These are phyloP conservation scores for Drosophila elegans DNA, from an alignment of 1,140 invertebrate genomes.

Conservation along the genomic window DNA sequence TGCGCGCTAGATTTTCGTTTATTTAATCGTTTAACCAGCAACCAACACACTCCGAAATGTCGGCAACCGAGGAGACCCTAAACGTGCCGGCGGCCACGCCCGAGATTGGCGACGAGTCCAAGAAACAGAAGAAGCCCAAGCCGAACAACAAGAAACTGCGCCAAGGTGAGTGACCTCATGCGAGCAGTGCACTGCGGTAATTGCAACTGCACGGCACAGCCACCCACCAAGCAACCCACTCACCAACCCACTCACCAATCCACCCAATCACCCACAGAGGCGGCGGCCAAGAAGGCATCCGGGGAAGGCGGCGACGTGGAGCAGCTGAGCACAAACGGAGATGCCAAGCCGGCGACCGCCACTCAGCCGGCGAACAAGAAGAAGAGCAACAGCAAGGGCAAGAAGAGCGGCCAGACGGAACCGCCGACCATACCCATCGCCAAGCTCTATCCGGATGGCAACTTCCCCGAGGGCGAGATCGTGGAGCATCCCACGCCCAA, in stretches of 20 bases:
- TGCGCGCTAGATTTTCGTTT: constrained; percentile 51
- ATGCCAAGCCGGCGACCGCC: constrained; percentile 77
- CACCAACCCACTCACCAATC: background rate
- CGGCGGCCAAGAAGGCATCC: constrained; percentile 67
- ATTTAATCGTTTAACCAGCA: constrained; percentile 18
- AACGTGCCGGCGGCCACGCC: constrained; percentile 47
- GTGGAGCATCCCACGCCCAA: constrained; percentile 89
- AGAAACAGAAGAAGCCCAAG: constrained; percentile 84
- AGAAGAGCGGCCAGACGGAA: constrained; percentile 88
- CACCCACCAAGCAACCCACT: constrained; percentile 3
- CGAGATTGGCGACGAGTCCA: constrained; percentile 62
- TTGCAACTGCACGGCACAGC: constrained; percentile 9
- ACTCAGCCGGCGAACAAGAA: constrained; percentile 86
- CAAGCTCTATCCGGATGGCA: constrained; percentile 93
- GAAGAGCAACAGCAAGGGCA: constrained; percentile 91
- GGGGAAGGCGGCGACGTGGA: constrained; percentile 85
- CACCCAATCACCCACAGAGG: constrained; percentile 54
- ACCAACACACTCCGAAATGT: constrained; percentile 51
- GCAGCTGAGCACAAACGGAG: constrained; percentile 73
- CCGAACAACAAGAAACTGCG: constrained; percentile 83
- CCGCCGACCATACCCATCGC: constrained; percentile 94
- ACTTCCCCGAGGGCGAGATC: constrained; percentile 92
- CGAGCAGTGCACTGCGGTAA: constrained; percentile 27
- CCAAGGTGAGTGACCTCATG: constrained; percentile 75
- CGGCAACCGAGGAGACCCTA: constrained; percentile 62